phyloP scores from a whole-genome alignment of 1,140 invertebrate genomes.

The Euwallacea fornicatus region DNA sequence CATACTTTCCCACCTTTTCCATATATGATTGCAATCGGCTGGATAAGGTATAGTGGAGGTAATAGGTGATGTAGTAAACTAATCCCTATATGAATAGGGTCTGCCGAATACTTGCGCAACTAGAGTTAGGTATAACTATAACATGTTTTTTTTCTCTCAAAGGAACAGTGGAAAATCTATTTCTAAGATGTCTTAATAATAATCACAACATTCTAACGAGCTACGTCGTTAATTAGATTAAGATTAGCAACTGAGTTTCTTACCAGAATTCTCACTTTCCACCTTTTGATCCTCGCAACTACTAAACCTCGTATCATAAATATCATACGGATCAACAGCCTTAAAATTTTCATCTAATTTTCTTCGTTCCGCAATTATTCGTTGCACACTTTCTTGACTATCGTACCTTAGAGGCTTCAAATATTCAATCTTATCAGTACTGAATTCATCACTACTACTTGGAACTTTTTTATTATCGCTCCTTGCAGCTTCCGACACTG shows the following conservation, averaged over 20 bases:
- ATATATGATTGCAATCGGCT: too few relatives aligned
- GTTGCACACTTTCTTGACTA: slow-evolving; percentile 51
- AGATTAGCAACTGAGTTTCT: slow-evolving; percentile 1
- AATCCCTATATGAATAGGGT: too few relatives aligned
- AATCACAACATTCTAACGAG: background rate
- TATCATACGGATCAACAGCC: slow-evolving; percentile 50
- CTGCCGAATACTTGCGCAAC: too few relatives aligned
- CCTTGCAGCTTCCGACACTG: background rate
- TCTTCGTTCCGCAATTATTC: slow-evolving; percentile 50
- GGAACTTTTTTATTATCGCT: background rate
- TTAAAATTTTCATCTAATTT: slow-evolving; percentile 50
- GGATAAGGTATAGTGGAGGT: too few relatives aligned
- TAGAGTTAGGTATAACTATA: too few relatives aligned
- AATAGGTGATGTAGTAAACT: too few relatives aligned
- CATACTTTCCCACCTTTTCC: too few relatives aligned
- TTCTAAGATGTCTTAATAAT: background rate
- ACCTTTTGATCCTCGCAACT: slow-evolving; percentile 45
- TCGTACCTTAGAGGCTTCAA: slow-evolving; percentile 44
- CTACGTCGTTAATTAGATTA: background rate
- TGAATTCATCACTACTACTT: slow-evolving; percentile 3
- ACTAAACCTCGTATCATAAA: slow-evolving; percentile 47
- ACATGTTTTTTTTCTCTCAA: too few relatives aligned
- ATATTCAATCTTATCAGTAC: slow-evolving; percentile 10
- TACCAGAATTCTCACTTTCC: background rate
- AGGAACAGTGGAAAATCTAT: background rate